These are phyloP conservation scores for Lepetodrilus schrolli DNA, from an alignment of 2,888 invertebrate genomes.

Conservation along the genomic window DNA sequence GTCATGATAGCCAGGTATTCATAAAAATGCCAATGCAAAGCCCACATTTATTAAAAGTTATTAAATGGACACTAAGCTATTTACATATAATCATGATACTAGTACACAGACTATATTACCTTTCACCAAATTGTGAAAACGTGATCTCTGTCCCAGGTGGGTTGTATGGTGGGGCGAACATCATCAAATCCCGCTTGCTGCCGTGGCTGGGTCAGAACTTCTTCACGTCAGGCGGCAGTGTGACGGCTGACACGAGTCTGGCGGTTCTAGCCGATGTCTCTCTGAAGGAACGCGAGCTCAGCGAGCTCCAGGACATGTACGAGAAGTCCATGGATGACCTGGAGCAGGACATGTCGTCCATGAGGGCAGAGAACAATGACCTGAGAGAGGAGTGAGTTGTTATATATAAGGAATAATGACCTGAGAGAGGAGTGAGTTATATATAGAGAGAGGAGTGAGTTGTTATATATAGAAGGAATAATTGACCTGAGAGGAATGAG, in stretches of 20 bases:
- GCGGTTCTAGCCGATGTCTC: slow-evolving; percentile 67
- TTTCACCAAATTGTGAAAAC: not conserved
- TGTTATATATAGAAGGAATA: no score
- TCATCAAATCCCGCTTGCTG: slow-evolving; percentile 71
- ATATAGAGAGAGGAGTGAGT: no score
- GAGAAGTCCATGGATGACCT: slow-evolving; percentile 66
- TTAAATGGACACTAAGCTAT: no score
- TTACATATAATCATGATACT: no score
- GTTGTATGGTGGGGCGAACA: slow-evolving; percentile 70
- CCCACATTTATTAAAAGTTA: no score
- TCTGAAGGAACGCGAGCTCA: slow-evolving; percentile 69
- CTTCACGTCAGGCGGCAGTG: slow-evolving; percentile 62
- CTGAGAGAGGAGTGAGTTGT: slow-evolving; percentile 70
- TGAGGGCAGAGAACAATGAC: slow-evolving; percentile 66
- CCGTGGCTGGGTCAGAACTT: slow-evolving; percentile 72
- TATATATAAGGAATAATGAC: no score
- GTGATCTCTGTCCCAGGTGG: slow-evolving; percentile 60
- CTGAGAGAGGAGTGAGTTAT: no score
- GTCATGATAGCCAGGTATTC: no score
- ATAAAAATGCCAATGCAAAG: no score
- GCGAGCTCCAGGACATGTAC: slow-evolving; percentile 69
- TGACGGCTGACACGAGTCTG: slow-evolving; percentile 65
- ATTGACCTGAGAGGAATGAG: no score
- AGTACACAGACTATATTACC: not conserved
- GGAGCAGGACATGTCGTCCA: slow-evolving; percentile 65